phyloP scores from a whole-genome alignment of 2,113 vertebrate species.

The Stegostoma tigrinum region DNA sequence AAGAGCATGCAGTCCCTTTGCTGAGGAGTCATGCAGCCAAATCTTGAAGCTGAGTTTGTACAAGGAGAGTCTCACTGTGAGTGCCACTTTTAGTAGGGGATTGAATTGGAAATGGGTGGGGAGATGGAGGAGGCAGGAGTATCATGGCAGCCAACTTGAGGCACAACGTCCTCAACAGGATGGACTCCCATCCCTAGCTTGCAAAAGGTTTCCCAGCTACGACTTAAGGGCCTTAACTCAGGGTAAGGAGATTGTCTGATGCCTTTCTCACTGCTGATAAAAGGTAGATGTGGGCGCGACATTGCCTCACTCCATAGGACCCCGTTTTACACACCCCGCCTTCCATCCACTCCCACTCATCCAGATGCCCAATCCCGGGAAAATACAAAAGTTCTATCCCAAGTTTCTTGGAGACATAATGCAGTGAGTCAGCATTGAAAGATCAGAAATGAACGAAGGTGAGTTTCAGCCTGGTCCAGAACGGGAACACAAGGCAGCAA shows the following conservation, averaged over 20 bases:
- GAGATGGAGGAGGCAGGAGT: too few species aligned
- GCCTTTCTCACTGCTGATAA: not conserved
- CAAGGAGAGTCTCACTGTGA: not conserved
- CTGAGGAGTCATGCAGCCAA: not conserved
- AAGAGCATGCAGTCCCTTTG: not conserved
- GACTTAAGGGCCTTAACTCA: not conserved
- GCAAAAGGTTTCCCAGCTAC: not conserved
- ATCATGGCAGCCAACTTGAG: not conserved
- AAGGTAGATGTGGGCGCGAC: too few species aligned
- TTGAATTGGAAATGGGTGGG: not conserved
- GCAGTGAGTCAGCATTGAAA: not conserved
- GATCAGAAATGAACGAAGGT: not conserved
- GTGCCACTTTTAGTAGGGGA: not conserved
- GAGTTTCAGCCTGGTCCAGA: not conserved
- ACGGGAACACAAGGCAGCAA: not conserved
- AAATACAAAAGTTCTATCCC: not conserved
- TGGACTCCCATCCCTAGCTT: not conserved
- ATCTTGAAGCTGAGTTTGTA: not conserved
- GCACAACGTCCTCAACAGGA: not conserved
- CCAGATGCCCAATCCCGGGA: too few species aligned
- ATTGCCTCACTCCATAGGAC: too few species aligned
- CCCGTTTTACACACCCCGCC: too few species aligned
- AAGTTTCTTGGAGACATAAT: not conserved
- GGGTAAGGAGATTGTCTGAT: not conserved
- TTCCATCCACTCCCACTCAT: too few species aligned